These are phyloP conservation scores for Pseudoatta argentina DNA, from an alignment of 1,140 invertebrate genomes.

Conservation along the genomic window DNA sequence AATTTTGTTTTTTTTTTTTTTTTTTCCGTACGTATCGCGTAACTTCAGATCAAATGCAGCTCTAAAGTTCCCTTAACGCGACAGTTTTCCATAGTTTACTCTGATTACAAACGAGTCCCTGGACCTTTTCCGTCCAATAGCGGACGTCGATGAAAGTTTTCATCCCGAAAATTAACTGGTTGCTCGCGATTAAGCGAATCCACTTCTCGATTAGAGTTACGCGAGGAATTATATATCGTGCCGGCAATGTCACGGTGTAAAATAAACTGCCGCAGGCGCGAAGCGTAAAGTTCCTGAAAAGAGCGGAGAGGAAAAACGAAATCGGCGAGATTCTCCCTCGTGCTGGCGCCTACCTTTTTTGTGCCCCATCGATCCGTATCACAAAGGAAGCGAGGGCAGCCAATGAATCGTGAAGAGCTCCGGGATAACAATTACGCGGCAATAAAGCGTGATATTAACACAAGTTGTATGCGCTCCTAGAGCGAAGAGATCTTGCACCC, in stretches of 20 bases:
- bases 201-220: constrained; percentile 54
- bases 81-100: constrained; percentile 15
- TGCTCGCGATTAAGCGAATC: constrained; percentile 49
- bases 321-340: constrained; percentile 39
- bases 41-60: constrained; percentile 9
- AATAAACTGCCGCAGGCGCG: constrained; percentile 40
- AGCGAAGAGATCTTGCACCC: background rate
- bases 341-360: constrained; percentile 24
- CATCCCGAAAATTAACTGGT: constrained; percentile 54
- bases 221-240: constrained; percentile 43
- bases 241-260: constrained; percentile 23
- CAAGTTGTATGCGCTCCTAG: constrained; percentile 38
- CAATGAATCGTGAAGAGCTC: constrained; percentile 42
- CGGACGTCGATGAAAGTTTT: constrained; percentile 54
- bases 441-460: constrained; percentile 52
- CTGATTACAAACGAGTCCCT: constrained; percentile 36
- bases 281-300: constrained; percentile 46
- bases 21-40: constrained; percentile 30
- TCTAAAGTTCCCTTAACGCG: constrained; percentile 18
- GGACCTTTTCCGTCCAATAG: background rate
- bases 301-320: constrained; percentile 25
- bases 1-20: constrained; percentile 1
- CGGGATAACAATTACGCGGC: constrained; percentile 63
- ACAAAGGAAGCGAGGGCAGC: constrained; percentile 44
- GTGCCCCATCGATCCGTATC: constrained; percentile 42